Evolutionary conservation across 2,113 vertebrate genomes (phyloP).

Genomic region (Thomomys bottae): DNA sequence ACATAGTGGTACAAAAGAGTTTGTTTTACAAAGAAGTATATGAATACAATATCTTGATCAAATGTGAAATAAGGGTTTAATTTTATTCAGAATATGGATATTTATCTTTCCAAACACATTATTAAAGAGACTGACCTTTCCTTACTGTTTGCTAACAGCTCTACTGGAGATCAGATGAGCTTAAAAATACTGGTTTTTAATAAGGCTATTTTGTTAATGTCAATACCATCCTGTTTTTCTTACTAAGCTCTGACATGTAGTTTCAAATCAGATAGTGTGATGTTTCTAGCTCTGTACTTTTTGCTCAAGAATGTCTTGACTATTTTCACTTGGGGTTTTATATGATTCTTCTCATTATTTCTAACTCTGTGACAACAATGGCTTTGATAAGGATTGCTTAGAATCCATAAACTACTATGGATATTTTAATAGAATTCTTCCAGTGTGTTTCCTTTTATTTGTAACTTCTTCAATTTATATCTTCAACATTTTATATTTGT

Average conservation of each 20-base stretch:
- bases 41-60: no score
- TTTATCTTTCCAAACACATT: background rate
- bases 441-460: background rate
- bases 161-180: background rate
- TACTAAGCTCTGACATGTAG: background rate
- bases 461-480: background rate
- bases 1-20: no score
- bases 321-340: background rate
- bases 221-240: background rate
- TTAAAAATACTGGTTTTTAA: background rate
- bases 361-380: background rate
- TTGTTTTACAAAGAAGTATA: no score
- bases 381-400: background rate
- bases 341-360: background rate
- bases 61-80: background rate
- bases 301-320: background rate
- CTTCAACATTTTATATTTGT: background rate
- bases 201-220: background rate
- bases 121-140: background rate
- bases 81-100: background rate
- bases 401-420: no score
- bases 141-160: background rate
- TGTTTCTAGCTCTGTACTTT: background rate
- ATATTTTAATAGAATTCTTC: background rate
- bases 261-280: background rate